These are phyloP conservation scores for Euphydryas editha DNA, from an alignment of 2,888 invertebrate genomes.

Conservation along the genomic window DNA sequence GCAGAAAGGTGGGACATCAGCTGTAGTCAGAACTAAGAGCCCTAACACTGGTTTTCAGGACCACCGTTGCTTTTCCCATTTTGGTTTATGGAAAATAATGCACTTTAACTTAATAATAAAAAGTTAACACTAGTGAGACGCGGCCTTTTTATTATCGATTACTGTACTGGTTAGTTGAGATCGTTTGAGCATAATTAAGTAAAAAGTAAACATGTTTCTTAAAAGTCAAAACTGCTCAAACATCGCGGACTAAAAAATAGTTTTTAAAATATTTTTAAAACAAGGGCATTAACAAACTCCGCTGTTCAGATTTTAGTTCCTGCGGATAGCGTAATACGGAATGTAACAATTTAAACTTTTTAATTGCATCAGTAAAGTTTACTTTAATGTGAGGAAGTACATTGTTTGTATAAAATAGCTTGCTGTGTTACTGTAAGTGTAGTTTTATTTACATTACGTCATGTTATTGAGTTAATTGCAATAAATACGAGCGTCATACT, in stretches of 20 bases:
- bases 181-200: too few relatives aligned
- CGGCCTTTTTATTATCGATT: too few relatives aligned
- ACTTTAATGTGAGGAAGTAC: not conserved
- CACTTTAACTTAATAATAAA: not conserved
- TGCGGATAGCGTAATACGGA: constrained; percentile 5
- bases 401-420: not conserved
- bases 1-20: too few relatives aligned
- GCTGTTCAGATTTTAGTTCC: not conserved
- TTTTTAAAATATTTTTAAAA: not conserved
- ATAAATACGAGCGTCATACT: too few relatives aligned
- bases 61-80: not conserved
- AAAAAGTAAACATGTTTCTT: not conserved
- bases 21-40: too few relatives aligned
- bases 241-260: not conserved
- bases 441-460: not conserved
- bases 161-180: too few relatives aligned
- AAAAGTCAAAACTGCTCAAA: not conserved
- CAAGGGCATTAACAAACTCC: constrained; percentile 11
- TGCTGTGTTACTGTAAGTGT: not conserved
- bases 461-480: too few relatives aligned
- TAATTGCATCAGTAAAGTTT: constrained; percentile 19
- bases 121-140: not conserved
- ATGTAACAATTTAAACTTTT: constrained; percentile 21
- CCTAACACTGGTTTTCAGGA: too few relatives aligned
- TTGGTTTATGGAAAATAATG: not conserved